Evolutionary conservation across 2,797 vertebrate genomes (phyloP).

Genomic region (Phylloscopus collybita): DNA sequence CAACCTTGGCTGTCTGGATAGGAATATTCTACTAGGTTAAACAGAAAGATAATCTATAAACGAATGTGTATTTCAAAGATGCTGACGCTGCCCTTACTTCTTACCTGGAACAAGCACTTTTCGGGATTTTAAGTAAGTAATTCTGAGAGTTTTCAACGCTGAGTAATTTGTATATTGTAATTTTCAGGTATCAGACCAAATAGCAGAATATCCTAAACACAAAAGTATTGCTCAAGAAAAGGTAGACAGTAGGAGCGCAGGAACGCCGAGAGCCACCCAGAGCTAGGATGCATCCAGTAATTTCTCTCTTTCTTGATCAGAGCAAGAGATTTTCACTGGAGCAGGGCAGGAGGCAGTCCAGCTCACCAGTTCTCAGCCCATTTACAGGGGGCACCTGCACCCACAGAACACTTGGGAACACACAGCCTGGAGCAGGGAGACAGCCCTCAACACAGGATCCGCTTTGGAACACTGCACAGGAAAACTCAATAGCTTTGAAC

Average conservation of each 20-base stretch:
- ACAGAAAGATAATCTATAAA: not conserved
- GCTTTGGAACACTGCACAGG: rapidly evolving
- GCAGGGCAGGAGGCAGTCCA: not conserved
- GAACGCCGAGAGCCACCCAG: not conserved
- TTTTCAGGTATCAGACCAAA: not conserved
- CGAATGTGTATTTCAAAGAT: not conserved
- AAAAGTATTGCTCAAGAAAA: not conserved
- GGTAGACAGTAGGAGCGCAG: not conserved
- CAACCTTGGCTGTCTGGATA: not conserved
- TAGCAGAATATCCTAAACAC: not conserved
- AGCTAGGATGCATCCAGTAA: rapidly evolving
- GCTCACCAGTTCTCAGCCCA: not conserved
- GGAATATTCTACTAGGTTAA: not conserved
- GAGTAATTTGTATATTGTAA: not conserved
- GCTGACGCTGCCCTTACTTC: not conserved
- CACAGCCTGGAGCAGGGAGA: not conserved
- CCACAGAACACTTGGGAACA: not conserved
- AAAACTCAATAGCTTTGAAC: not conserved
- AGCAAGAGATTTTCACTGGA: not conserved
- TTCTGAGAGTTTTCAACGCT: not conserved
- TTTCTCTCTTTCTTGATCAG: not conserved
- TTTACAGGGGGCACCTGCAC: not conserved
- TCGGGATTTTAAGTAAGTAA: not conserved
- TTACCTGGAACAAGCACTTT: not conserved
- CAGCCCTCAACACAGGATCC: not conserved